Base-by-base conservation (phyloP, 1,140 invertebrate genomes). In the Dinothrombium tinctorium region DNA sequence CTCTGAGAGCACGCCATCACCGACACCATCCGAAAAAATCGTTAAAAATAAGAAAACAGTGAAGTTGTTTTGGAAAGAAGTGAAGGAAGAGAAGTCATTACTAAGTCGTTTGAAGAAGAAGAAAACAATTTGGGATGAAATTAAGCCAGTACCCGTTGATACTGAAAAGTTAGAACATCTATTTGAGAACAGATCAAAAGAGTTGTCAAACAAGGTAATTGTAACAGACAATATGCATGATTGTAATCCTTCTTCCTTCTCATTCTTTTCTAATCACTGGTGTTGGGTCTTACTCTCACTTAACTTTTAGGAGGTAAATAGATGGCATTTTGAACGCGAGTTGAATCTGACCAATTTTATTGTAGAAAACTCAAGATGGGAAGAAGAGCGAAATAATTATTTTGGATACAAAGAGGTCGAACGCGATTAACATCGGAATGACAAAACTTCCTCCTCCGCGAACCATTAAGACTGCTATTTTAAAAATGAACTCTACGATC, bases 401-500 rank as follows among this genome's bases (percentile, higher is more conserved):
- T 21, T 63, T 99, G 55, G 87, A 95, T 59, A 74, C 86, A 19
- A 99, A 99, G 56, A 66, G 94, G 47, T 98, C 90, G 2, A 96
- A 99, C 60, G 87, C 87, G 9, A 98, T 99, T 49, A 99, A 98
- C 58, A 99, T 99, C 53, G 87, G 87, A n/a, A 83, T 99, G 73
- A 99, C 90, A 8, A 95, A 95, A 57, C 62, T 99, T 47, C 92
- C 94, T 20, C 89, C 87, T 4, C 81, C 89, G 2, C 54, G 62
- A 24, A 84, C 87, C 3, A 99, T 99, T 44, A 96, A 95, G 59
- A 81, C 83, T 19, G 92, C 90, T 36, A 98, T 99, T 50, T 63
- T 98, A 48, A 98, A 98, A 65, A 98, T 98, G 87, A 94, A 99
- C 58, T 77, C 79, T 1, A 87, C 86, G 0, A 89, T 99, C 40